Evolutionary conservation across 2,888 invertebrate species (phyloP), one percentile per base, ranked within the genome.

Genomic region (Zaprionus obscuricornis): DNA sequence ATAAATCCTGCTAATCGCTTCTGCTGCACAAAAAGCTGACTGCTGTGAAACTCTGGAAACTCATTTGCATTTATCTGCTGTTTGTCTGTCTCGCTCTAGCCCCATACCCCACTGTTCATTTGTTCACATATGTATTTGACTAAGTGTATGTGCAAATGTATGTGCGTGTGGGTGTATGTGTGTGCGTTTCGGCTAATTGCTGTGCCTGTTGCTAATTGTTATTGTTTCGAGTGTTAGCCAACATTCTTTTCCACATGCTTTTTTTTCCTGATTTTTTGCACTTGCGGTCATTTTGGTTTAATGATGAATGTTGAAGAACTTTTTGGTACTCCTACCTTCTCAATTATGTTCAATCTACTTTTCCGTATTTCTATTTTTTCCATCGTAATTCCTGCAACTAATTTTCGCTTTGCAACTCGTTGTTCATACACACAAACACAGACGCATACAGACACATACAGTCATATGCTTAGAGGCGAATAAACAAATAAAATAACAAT

Each of bases 1-100:
- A 77, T 85, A 81, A 81, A 85, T 81, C 66, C 75, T 81, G 81
- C 81, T 81, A 81, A 85, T 81, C 81, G 79, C 68, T 66, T 70
- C 60, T 56, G 55, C 76, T 31, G 36, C 34, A 57, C 65, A 63
- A 66, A 63, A 78, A 82, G 74, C 82, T 67, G 67, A 63, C 70
- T 85, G 83, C 74, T 78, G 46, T 34, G 58, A 56, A 70, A 74
- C 58, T 70, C 55, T 49, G 49, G 18, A 63, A 63, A 85, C 85
- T 85, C 66, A 78, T 78, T 78, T 78, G 78, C 85, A 78, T 78
- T 77, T 85, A 85, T 70, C 70, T 81, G 70, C 68, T 85, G 78
- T 83, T 72, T 51, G 63, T 43, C 70, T 29, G 24, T 24, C 31
- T 29, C 36, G 6, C 56, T 40, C 36, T 22, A 17, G 2, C 40